A percentile compares a stretch with the other conserved stretches of the same genome.
phyloP scores from a whole-genome alignment of 2,113 vertebrate species.

The Pyrgilauda ruficollis region DNA sequence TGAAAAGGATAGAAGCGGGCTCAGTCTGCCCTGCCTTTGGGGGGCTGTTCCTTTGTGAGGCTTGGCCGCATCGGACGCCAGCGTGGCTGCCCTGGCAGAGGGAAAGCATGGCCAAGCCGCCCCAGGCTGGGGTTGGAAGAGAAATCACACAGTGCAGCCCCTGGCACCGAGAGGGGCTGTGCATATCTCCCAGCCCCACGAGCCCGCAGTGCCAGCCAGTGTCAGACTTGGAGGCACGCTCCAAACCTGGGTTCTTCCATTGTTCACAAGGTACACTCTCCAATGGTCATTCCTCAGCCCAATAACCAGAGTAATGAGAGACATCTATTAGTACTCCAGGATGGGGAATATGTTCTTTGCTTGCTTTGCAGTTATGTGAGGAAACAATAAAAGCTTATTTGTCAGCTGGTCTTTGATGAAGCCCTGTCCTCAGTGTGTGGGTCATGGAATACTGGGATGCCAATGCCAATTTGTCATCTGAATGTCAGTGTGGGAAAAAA shows the following conservation, averaged over 20 bases:
- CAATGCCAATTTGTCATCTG: background rate
- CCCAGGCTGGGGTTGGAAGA: background rate
- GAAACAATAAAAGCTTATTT: background rate
- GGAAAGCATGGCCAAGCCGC: background rate
- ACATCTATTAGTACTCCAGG: too few species aligned
- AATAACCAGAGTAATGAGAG: background rate
- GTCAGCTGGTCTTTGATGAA: background rate
- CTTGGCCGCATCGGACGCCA: rapidly evolving
- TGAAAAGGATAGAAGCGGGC: rapidly evolving
- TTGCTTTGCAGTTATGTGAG: background rate
- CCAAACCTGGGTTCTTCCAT: background rate
- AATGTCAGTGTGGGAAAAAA: background rate
- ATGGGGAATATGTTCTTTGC: background rate
- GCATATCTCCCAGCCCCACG: background rate
- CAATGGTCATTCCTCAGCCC: background rate
- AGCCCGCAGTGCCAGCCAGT: too few species aligned
- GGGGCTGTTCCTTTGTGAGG: rapidly evolving
- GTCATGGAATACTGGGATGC: background rate
- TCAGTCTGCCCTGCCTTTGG: rapidly evolving
- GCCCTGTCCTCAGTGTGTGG: background rate
- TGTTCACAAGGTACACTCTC: rapidly evolving
- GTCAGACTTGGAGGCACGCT: too few species aligned
- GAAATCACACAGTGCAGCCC: too few species aligned
- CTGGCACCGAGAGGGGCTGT: background rate
- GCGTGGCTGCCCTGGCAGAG: rapidly evolving